These are phyloP conservation scores for Dolichotis patagonum DNA, from an alignment of 2,113 vertebrate species.

Conservation along the genomic window DNA sequence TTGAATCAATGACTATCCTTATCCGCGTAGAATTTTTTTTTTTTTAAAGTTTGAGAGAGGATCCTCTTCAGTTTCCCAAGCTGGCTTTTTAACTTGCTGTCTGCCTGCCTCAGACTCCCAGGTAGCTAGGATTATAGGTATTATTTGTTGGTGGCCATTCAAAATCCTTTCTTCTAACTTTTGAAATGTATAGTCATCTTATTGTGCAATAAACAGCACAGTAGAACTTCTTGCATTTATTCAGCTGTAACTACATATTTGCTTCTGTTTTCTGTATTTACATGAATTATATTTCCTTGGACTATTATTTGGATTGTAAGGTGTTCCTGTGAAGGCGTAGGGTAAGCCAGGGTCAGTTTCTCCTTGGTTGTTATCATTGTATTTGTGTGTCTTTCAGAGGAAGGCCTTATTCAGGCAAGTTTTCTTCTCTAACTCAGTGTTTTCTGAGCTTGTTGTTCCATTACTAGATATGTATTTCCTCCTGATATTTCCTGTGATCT, in stretches of 20 bases:
- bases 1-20: not conserved
- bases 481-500: not conserved
- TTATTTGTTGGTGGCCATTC: not conserved
- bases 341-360: not conserved
- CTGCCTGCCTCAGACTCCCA: not conserved
- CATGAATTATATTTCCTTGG: conserved; percentile 34
- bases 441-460: not conserved
- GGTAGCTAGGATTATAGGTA: not conserved
- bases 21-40: not conserved
- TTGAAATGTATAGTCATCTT: not conserved
- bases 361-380: not conserved
- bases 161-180: not conserved
- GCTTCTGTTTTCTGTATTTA: conserved; percentile 24
- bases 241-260: not conserved
- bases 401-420: not conserved
- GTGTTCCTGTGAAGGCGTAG: not conserved
- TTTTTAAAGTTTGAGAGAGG: not conserved
- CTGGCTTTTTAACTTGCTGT: not conserved
- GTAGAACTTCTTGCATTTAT: not conserved
- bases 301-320: not conserved
- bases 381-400: not conserved
- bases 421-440: not conserved
- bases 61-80: not conserved
- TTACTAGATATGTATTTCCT: not conserved
- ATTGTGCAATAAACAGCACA: not conserved